A percentile compares a stretch with the other conserved stretches of the same genome.
Conservation (phyloP, 2,113 vertebrate species). For the Chaetodon trifascialis region DNA sequence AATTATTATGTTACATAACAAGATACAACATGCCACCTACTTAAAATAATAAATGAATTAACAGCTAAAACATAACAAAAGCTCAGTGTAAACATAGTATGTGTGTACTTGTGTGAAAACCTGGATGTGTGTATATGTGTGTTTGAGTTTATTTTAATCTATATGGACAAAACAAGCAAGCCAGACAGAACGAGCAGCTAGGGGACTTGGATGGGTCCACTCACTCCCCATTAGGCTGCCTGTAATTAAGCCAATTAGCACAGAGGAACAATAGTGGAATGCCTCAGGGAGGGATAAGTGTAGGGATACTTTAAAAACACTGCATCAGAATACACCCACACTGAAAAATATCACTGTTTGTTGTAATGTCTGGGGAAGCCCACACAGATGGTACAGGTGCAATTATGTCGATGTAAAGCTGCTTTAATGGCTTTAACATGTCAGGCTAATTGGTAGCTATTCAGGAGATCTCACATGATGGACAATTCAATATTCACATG, state of each 20-base stretch:
- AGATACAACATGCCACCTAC: no score
- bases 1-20: no score
- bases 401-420: conserved; percentile 13
- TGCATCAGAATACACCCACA: conserved; percentile 49
- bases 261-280: conserved; percentile 44
- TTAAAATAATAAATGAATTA: no score
- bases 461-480: neutral
- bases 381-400: conserved; percentile 63
- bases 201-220: conserved; percentile 46
- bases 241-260: conserved; percentile 74
- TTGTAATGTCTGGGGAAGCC: conserved; percentile 46
- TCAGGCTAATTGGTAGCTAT: conserved; percentile 55
- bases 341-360: conserved; percentile 28
- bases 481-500: conserved; percentile 5
- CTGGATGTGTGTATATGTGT: neutral
- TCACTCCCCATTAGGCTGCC: conserved; percentile 33
- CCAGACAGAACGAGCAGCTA: conserved; percentile 25
- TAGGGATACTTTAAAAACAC: conserved; percentile 48
- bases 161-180: conserved; percentile 4
- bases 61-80: no score
- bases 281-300: conserved; percentile 40
- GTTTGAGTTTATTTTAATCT: conserved; percentile 1
- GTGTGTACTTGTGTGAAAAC: neutral
- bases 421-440: conserved; percentile 42
- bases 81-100: neutral